Evolutionary conservation across 1,140 invertebrate species (phyloP).

Genomic region (Pogonomyrmex californicus): DNA sequence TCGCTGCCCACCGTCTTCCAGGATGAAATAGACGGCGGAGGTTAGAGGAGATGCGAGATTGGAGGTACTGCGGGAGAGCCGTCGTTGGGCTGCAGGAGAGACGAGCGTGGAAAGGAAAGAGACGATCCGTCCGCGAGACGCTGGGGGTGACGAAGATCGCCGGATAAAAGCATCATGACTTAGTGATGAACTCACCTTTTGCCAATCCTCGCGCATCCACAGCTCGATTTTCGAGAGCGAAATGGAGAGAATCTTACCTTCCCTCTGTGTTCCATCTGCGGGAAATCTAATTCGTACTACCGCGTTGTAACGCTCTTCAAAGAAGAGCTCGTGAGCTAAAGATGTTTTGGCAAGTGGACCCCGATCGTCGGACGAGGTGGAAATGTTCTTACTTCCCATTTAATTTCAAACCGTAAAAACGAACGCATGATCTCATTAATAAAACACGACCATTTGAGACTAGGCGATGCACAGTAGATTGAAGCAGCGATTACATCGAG

Average conservation of each 20-base stretch:
- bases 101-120: constrained; percentile 17
- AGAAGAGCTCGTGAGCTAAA: constrained; percentile 50
- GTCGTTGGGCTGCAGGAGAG: neutral
- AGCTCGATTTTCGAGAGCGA: constrained; percentile 24
- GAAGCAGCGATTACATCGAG: neutral
- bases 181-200: constrained; percentile 83
- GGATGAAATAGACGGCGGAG: constrained; percentile 38
- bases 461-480: neutral
- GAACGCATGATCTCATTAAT: neutral
- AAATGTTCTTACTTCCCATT: neutral
- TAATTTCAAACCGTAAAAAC: neutral
- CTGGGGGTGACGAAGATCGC: constrained; percentile 75
- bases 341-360: constrained; percentile 48
- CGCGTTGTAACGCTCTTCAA: constrained; percentile 49
- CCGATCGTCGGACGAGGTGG: constrained; percentile 25
- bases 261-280: constrained; percentile 41
- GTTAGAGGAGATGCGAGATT: constrained; percentile 65
- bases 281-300: constrained; percentile 56
- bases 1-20: constrained; percentile 10
- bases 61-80: neutral
- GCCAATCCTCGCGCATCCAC: constrained; percentile 69
- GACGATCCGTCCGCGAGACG: constrained; percentile 36
- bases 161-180: constrained; percentile 86
- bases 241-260: constrained; percentile 38
- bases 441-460: neutral